Conservation (phyloP, 1,140 invertebrate genomes). For the Pteromalus puparum region DNA sequence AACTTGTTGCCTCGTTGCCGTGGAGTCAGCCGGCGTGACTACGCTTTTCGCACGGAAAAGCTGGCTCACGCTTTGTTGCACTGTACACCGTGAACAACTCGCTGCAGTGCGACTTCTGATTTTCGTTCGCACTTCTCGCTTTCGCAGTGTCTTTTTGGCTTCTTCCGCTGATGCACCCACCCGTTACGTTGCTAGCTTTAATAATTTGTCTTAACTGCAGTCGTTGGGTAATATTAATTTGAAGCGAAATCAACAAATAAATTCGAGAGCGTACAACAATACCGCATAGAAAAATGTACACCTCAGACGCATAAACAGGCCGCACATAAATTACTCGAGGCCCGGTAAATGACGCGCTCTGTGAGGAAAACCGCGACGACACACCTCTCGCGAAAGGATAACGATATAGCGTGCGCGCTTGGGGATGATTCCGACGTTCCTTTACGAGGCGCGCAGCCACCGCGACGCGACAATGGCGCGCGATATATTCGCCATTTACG, state of each 20-base stretch:
- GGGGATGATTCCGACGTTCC: slow-evolving; percentile 37
- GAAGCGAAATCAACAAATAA: too few relatives aligned
- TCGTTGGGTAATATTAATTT: too few relatives aligned
- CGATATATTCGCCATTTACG: slow-evolving; percentile 47
- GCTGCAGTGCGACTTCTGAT: slow-evolving; percentile 59
- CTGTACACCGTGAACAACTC: neutral
- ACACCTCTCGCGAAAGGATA: slow-evolving; percentile 5
- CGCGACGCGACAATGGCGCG: slow-evolving; percentile 33
- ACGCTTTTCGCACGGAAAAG: slow-evolving; percentile 18
- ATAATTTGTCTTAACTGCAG: too few relatives aligned
- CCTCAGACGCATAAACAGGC: neutral
- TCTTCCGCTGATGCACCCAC: neutral
- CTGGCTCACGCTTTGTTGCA: slow-evolving; percentile 7
- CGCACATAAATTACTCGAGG: neutral
- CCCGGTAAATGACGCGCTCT: neutral
- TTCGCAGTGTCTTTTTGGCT: neutral
- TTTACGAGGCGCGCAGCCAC: slow-evolving; percentile 32
- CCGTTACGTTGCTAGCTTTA: too few relatives aligned
- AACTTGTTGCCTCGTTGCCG: neutral
- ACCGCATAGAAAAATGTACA: too few relatives aligned
- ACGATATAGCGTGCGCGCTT: neutral
- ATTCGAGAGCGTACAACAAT: too few relatives aligned
- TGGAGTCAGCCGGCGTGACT: slow-evolving; percentile 29
- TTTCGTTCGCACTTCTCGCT: slow-evolving; percentile 42
- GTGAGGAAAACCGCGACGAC: neutral